Base-by-base conservation (phyloP, 1,140 invertebrate genomes). In the Temnothorax nylanderi region DNA sequence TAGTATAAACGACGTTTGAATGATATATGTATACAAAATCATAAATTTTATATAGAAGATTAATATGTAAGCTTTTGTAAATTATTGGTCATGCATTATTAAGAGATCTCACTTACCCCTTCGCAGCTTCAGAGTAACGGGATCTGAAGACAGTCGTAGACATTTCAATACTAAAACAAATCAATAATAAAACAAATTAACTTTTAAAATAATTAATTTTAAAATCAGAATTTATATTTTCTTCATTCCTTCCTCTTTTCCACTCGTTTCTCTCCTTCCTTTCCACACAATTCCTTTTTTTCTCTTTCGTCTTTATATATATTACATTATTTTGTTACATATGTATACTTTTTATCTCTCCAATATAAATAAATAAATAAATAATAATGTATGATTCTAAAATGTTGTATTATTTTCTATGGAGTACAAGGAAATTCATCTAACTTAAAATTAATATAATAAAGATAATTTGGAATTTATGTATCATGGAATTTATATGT, bases 91-190 rank as follows among this genome's bases (percentile, higher is more conserved):
- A 8, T 60, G 2, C 3, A 8, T 80, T 41, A 56, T 44, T 41
- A 54, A 41, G 1, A 58, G 49, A 65, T 86, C 56, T 82, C 56
- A 95, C 96, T 97, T 96, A 98, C 98, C 98, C 96, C 98, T 97
- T 96, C 97, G 98, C 94, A 98, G 96, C 96, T 98, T 98, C 94
- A 98, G 96, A 93, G 97, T 98, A 90, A 98, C 98, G 92, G 98
- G 97, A 96, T 98, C 98, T 94, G 97, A 96, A 72, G 98, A 98
- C 91, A 98, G 96, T 92, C 98, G 97, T 93, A 98, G 96, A 96
- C 98, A 98, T 97, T 98, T 98, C 95, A 98, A 96, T 95, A 98
- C 98, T 98, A 96, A 92, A 98, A 97, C 94, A 93, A 44, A 64
- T 18, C 88, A 96, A 96, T 94, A 88, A 54, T 26, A 34, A n/a